Percentiles rank a stretch among this genome's conserved stretches.
These are phyloP conservation scores for Cheiracanthium punctorium DNA, from an alignment of 2,888 invertebrate species.

Conservation along the genomic window DNA sequence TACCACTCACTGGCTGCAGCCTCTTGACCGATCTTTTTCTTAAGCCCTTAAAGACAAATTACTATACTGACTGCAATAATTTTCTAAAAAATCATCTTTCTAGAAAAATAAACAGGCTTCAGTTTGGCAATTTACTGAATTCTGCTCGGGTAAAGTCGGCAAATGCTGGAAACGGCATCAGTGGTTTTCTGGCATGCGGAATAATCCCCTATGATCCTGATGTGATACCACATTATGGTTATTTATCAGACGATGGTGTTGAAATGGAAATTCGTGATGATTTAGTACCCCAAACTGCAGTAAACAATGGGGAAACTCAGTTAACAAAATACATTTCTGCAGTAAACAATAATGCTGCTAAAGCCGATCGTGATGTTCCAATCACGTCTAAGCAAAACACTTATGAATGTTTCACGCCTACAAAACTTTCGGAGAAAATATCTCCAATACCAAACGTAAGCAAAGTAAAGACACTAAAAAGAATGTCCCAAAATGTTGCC, in stretches of 20 bases:
- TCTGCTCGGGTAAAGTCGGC: background rate
- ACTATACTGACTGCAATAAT: background rate
- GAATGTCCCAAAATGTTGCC: background rate
- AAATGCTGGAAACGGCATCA: conserved; percentile 2
- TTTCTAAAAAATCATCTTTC: background rate
- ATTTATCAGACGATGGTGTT: background rate
- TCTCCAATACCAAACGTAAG: background rate
- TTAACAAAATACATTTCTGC: background rate
- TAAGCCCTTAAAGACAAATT: background rate
- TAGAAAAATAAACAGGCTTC: no score
- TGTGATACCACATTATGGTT: background rate
- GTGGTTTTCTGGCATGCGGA: background rate
- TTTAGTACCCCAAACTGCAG: background rate
- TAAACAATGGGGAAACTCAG: background rate
- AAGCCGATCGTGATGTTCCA: background rate
- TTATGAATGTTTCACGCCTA: background rate
- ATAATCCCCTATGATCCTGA: background rate
- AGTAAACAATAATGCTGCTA: no score
- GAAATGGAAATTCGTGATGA: background rate
- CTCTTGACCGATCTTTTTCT: background rate
- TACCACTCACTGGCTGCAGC: no score
- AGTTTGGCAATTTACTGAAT: background rate
- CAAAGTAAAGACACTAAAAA: no score
- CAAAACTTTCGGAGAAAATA: no score
- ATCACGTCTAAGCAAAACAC: background rate